Evolutionary conservation across 2,113 vertebrate genomes (phyloP).

Genomic region (Cricetomys ansorgei): DNA sequence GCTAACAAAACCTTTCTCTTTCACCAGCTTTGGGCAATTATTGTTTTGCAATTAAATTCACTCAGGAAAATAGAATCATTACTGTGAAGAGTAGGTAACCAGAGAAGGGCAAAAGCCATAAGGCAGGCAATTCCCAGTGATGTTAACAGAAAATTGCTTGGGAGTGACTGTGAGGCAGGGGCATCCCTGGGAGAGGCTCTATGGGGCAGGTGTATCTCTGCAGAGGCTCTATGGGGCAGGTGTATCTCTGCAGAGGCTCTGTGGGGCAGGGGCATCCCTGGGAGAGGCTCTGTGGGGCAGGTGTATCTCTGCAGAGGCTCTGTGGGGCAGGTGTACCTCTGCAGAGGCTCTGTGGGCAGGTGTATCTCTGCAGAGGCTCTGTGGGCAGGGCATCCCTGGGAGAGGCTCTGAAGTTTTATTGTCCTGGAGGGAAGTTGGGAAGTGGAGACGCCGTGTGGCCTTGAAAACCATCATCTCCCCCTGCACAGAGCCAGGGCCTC

Average conservation of each 20-base stretch:
- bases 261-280: neutral
- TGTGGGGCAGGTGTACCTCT: no score
- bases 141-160: slow-evolving; percentile 65
- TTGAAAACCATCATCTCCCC: neutral
- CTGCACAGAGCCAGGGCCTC: neutral
- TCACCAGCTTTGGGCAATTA: slow-evolving; percentile 52
- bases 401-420: neutral
- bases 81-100: slow-evolving; percentile 60
- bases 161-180: slow-evolving; percentile 53
- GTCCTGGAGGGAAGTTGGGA: neutral
- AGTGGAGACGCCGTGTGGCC: neutral
- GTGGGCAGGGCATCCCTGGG: no score
- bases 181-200: slow-evolving; percentile 36
- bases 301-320: no score
- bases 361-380: no score
- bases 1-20: slow-evolving; percentile 38
- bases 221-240: neutral
- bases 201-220: neutral
- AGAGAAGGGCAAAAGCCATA: slow-evolving; percentile 66
- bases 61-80: slow-evolving; percentile 64
- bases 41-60: slow-evolving; percentile 68
- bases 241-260: slow-evolving; percentile 30
- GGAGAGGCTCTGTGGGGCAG: slow-evolving; percentile 34
- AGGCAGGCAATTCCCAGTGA: slow-evolving; percentile 64
- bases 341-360: no score